phyloP scores from a whole-genome alignment of 2,888 invertebrate species.

The Cynaeus angustus region DNA sequence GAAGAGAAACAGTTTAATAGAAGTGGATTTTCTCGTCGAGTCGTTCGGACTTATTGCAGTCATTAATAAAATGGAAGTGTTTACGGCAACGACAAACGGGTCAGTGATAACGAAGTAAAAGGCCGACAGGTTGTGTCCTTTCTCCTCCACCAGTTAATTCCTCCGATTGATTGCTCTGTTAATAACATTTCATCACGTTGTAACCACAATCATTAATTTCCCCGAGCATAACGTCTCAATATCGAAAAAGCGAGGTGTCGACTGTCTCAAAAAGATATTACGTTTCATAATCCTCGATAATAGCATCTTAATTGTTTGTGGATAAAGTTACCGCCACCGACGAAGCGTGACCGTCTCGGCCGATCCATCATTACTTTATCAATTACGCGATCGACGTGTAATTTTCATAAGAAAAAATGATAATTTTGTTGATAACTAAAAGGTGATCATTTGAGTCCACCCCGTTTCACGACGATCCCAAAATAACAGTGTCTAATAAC shows the following conservation, averaged over 20 bases:
- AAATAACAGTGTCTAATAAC: conserved; percentile 13
- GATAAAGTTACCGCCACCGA: conserved; percentile 1
- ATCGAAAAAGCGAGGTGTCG: conserved; percentile 8
- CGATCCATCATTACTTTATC: not conserved
- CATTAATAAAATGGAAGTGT: conserved; percentile 10
- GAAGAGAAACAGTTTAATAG: conserved; percentile 17
- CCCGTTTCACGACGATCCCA: conserved; percentile 1
- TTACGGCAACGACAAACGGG: conserved; percentile 15
- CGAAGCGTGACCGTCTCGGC: not conserved
- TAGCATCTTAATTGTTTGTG: conserved; percentile 8
- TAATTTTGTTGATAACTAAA: not conserved
- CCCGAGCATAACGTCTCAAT: not conserved
- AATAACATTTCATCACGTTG: conserved; percentile 7
- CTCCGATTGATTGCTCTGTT: not conserved
- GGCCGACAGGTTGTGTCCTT: not conserved
- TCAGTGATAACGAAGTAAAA: conserved; percentile 9
- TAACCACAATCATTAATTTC: not conserved
- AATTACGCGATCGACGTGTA: conserved; percentile 6
- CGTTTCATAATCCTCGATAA: conserved; percentile 6
- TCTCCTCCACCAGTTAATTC: not conserved
- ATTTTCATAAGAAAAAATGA: conserved; percentile 3
- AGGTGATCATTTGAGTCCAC: not conserved
- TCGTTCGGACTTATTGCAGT: conserved; percentile 9
- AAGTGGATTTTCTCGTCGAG: conserved; percentile 8
- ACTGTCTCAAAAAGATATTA: conserved; percentile 3